Evolutionary conservation across 2,113 vertebrate species (phyloP), one percentile per base, ranked within the genome.

Genomic region (Calidris pugnax): DNA sequence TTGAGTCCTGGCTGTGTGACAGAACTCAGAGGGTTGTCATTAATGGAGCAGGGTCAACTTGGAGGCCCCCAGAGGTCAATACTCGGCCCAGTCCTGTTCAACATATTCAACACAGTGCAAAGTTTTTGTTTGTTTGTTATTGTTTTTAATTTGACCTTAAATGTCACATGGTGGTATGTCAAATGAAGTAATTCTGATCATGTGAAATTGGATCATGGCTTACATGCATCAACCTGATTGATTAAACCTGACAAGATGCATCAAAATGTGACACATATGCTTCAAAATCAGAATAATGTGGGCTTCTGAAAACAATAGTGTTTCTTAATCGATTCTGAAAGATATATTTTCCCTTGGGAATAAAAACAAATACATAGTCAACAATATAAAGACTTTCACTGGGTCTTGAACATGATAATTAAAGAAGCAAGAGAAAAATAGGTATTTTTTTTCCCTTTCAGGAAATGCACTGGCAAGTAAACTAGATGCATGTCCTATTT

Each of bases 171-270:
- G 19, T 76, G 77, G 51, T 82, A 75, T 87, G 63, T 97, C 93
- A 98, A 96, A 97, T 82, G 67, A 92, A 96, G 37, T 83, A 93
- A 89, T 90, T 71, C 75, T 97, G 80, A 95, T 96, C 78, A 97
- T 92, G 33, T 75, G 95, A 97, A 97, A 98, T 95, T 87, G 80
- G 88, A 98, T 97, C 97, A 72, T 88, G 74, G 86, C 94, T 96
- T 75, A 53, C n/a, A 81, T 77, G 69, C 64, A 80, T 92, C 51
- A 95, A 83, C 6, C 77, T 90, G 92, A 98, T 90, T 95, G 94
- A 98, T 98, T 87, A 78, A 96, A 97, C 48, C 69, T 95, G 98
- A 98, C 96, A 97, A 87, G 85, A 87, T 37, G 48, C 67, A 97
- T 83, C 87, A 97, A 97, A 97, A 97, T 90, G 62, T 96, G 97